Conservation (phyloP, 2,888 invertebrate genomes). For the Mythimna albipuncta region DNA sequence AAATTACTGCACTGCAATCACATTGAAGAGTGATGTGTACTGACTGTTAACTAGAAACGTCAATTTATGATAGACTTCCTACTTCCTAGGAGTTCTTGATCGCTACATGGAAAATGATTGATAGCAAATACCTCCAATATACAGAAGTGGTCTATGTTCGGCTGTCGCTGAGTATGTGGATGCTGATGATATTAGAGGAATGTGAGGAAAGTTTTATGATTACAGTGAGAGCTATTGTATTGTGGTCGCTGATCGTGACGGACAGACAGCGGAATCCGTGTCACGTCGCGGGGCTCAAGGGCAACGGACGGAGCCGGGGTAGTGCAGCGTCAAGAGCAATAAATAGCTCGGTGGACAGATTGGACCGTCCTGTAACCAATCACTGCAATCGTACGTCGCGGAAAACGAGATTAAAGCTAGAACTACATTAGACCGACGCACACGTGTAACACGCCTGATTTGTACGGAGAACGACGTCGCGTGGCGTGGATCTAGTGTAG, state of each 20-base stretch:
- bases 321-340: constrained; percentile 64
- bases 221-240: constrained; percentile 33
- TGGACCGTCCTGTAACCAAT: constrained; percentile 47
- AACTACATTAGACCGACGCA: too few species aligned
- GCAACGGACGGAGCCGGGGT: constrained; percentile 56
- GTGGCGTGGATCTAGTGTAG: too few species aligned
- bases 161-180: neutral
- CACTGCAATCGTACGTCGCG: constrained; percentile 1
- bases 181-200: constrained; percentile 12
- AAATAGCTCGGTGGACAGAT: constrained; percentile 59
- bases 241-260: constrained; percentile 43
- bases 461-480: too few species aligned
- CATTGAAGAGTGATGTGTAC: constrained; percentile 7
- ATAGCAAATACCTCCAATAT: neutral
- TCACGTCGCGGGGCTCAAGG: constrained; percentile 74
- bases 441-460: too few species aligned
- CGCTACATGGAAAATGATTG: neutral
- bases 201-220: constrained; percentile 25
- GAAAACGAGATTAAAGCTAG: neutral
- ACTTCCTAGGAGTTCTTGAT: constrained; percentile 1
- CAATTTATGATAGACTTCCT: constrained; percentile 13
- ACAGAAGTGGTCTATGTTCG: neutral
- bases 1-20: neutral
- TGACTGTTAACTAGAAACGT: constrained; percentile 7
- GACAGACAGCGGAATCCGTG: constrained; percentile 62